phyloP scores from a whole-genome alignment of 2,113 vertebrate genomes.

The Phrynosoma platyrhinos region DNA sequence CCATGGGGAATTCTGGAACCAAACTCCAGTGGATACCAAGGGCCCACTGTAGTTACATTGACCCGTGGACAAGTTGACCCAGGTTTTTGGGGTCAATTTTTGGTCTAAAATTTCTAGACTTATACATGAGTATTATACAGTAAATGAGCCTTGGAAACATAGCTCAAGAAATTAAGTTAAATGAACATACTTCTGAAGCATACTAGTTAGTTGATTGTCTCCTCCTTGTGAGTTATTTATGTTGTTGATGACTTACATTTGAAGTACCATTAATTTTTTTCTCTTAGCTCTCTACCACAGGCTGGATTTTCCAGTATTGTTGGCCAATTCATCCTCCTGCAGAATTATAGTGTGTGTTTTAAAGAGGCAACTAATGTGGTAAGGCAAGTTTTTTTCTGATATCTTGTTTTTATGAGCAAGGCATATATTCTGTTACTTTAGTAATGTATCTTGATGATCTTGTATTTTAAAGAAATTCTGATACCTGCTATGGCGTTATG shows the following conservation, averaged over 20 bases:
- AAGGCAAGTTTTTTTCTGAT: not conserved
- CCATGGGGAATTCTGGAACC: no score
- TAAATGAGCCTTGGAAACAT: no score
- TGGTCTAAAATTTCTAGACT: no score
- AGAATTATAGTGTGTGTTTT: slow-evolving; percentile 36
- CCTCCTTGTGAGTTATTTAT: no score
- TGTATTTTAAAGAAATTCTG: not conserved
- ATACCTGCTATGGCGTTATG: not conserved
- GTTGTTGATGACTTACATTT: not conserved
- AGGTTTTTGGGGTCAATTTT: no score
- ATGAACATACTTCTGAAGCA: no score
- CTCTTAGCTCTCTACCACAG: slow-evolving; percentile 1
- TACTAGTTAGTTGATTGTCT: not conserved
- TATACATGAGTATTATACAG: no score
- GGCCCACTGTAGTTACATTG: no score
- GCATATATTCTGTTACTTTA: not conserved
- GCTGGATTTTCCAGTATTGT: slow-evolving; percentile 13
- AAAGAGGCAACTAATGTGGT: slow-evolving; percentile 22
- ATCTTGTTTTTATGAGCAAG: not conserved
- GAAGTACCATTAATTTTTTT: not conserved
- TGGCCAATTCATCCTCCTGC: slow-evolving; percentile 16
- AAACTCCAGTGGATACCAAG: no score
- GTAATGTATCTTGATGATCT: not conserved
- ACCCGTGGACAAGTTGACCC: no score
- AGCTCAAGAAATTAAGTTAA: no score